A percentile compares a stretch with the other conserved stretches of the same genome.
Conservation (phyloP, 1,140 invertebrate genomes). For the Sitobion miscanthi region DNA sequence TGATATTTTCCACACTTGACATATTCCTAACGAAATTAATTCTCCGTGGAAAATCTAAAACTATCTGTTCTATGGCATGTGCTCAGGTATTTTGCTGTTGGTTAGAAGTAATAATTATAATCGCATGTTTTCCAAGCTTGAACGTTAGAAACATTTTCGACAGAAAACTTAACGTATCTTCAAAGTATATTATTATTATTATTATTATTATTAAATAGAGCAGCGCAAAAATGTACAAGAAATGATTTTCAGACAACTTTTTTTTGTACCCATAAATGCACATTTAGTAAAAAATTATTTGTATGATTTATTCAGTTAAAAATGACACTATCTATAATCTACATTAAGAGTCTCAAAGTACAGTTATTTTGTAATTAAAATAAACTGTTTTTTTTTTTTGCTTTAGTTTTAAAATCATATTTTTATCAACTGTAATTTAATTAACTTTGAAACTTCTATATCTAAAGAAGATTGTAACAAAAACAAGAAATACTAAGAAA, state of each 20-base stretch:
- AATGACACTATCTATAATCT: not conserved
- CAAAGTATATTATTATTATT: not conserved
- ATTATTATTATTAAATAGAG: not conserved
- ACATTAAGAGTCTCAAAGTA: not conserved
- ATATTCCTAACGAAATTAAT: not conserved
- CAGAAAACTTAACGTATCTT: not conserved
- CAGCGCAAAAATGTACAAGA: not conserved
- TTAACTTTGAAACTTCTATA: not conserved
- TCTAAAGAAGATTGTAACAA: not conserved
- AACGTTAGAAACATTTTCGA: not conserved
- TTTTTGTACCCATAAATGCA: not conserved
- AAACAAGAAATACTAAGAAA: not conserved
- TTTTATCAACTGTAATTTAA: not conserved
- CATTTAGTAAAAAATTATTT: not conserved
- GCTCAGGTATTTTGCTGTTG: not conserved
- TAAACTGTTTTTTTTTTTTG: not conserved
- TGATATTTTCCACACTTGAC: conserved; percentile 21
- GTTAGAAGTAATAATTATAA: not conserved
- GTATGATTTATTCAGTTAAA: not conserved
- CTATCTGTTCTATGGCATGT: not conserved
- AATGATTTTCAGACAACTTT: not conserved
- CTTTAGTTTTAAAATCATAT: not conserved
- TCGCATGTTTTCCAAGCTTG: not conserved
- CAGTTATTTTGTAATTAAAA: conserved; percentile 31
- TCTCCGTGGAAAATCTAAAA: not conserved